Base-by-base conservation (phyloP, 2,797 vertebrate species). In the Brotogeris chrysoptera region DNA sequence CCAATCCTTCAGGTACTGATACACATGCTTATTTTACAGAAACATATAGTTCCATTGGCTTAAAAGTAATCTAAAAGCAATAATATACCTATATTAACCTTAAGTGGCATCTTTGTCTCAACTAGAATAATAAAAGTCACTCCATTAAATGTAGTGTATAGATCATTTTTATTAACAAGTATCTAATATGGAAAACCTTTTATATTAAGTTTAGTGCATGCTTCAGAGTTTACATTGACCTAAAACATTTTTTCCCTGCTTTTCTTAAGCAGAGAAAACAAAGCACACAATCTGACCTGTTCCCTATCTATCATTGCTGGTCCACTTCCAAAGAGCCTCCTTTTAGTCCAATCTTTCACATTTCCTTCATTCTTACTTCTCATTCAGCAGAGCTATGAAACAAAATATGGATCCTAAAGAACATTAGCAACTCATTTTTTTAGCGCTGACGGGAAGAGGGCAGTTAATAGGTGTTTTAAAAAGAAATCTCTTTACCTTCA, bases 401-500 rank as follows among this genome's bases (percentile, higher is more conserved):
- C 25, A 79, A 80, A 86, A 59, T 44, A 79, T 20, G 64, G 10
- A 52, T 80, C 25, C 53, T 44, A 70, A 55, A 64, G 55, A 86
- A 63, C 14, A 78, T 46, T 41, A 77, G 19, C 32, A 55, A 28
- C 5, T 69, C 6, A 5, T 66, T 49, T 47, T 21, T 93, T 86
- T 38, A 84, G 25, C 74, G 30, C 14, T 91, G 71, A 74, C 4
- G 73, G 61, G 70, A 70, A 61, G 25, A 79, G 11, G 13, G 20
- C 11, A 61, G 16, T 46, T 85, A 72, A 38, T 11, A 43, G 5
- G 6, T 30, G 10, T 81, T 84, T 79, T 86, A 65, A 34, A 88
- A 84, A 79, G 32, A 93, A 90, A 86, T 80, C 21, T 15, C 30
- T 91, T 96, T 97, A 98, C 98, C 98, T 98, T 97, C 93, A 98